phyloP scores from a whole-genome alignment of 2,113 vertebrate genomes.

The Gobiocypris rarus region DNA sequence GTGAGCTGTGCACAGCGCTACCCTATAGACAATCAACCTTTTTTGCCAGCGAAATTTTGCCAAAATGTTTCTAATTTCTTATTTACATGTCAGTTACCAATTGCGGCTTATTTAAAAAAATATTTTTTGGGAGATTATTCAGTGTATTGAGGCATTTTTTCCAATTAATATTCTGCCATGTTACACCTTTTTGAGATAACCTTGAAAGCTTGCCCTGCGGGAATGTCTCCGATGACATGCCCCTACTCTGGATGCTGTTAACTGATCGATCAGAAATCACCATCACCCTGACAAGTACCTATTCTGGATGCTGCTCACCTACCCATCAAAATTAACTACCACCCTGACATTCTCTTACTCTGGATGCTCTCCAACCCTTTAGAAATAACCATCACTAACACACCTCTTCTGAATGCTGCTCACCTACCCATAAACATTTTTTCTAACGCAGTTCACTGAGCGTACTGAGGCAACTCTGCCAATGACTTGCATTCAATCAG shows the following conservation, averaged over 20 bases:
- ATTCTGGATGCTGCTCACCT: not conserved
- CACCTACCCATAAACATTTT: not conserved
- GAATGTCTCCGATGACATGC: not conserved
- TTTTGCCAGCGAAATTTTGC: not conserved
- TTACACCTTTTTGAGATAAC: conserved; percentile 3
- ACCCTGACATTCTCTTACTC: not conserved
- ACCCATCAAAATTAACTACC: conserved; percentile 4
- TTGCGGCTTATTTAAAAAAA: too few relatives aligned
- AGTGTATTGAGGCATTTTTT: not conserved
- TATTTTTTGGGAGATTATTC: too few relatives aligned
- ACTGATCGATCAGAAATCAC: not conserved
- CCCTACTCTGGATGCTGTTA: too few relatives aligned
- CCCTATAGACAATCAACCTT: not conserved
- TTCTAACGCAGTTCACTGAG: not conserved
- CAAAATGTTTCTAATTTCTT: not conserved
- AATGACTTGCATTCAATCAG: not conserved
- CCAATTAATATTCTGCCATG: too few relatives aligned
- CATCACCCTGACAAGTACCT: not conserved
- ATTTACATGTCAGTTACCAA: not conserved
- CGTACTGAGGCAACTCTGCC: not conserved
- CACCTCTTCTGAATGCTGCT: not conserved
- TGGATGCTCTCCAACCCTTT: not conserved
- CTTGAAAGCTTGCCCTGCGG: not conserved
- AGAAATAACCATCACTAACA: not conserved
- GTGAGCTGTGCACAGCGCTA: not conserved